These are phyloP conservation scores for Cryptosula pallasiana DNA, from an alignment of 2,888 invertebrate genomes.

Conservation along the genomic window DNA sequence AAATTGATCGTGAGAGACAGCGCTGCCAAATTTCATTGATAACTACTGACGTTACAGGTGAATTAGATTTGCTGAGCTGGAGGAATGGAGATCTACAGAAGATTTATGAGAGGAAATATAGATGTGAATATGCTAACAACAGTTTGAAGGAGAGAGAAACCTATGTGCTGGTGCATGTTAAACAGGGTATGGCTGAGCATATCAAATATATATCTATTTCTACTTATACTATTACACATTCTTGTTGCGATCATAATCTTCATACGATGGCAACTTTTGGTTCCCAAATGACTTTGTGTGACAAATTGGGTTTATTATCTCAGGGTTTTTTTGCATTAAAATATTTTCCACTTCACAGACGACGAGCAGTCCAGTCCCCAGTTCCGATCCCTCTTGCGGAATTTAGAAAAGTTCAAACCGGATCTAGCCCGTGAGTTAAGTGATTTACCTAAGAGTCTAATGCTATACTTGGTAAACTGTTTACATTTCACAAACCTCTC, in stretches of 20 bases:
- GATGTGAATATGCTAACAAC: slow-evolving; percentile 39
- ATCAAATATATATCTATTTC: no score
- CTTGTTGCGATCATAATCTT: no score
- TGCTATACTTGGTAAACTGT: no score
- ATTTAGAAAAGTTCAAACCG: slow-evolving; percentile 38
- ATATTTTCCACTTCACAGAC: background rate
- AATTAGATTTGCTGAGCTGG: background rate
- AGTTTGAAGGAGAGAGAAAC: slow-evolving; percentile 37
- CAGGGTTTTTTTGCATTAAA: background rate
- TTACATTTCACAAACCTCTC: no score
- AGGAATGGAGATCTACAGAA: slow-evolving; percentile 40
- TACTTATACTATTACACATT: no score
- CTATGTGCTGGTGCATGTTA: slow-evolving; percentile 40
- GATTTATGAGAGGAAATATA: slow-evolving; percentile 31
- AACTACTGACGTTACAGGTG: background rate
- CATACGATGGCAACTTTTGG: no score
- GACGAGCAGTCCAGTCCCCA: slow-evolving; percentile 25
- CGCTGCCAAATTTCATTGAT: no score
- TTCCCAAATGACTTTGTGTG: no score
- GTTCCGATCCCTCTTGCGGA: slow-evolving; percentile 39
- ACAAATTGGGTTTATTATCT: no score
- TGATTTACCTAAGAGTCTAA: no score
- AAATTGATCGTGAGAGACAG: no score
- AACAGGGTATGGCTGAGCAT: slow-evolving; percentile 28
- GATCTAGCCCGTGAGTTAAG: slow-evolving; percentile 37